Conservation (phyloP, 2,113 vertebrate species). For the Corynorhinus townsendii region DNA sequence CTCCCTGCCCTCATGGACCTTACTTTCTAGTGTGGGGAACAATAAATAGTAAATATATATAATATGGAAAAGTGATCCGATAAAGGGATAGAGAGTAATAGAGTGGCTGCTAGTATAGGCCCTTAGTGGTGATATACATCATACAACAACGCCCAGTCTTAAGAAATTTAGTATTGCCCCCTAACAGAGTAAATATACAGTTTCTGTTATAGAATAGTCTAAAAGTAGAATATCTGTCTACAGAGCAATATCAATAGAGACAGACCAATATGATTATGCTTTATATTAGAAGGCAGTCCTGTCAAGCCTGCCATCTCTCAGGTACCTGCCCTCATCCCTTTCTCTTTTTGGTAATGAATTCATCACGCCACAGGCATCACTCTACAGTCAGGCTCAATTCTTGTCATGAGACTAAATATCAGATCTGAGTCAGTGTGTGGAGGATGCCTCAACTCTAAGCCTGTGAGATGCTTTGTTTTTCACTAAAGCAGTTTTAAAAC, state of each 20-base stretch:
- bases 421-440: neutral
- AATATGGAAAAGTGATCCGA: neutral
- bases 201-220: constrained; percentile 20
- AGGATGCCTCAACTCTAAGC: neutral
- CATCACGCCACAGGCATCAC: neutral
- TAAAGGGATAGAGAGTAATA: neutral
- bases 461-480: neutral
- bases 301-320: neutral
- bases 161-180: neutral
- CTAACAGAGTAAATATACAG: neutral
- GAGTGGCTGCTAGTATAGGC: neutral
- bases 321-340: neutral
- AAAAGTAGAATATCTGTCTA: constrained; percentile 38
- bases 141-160: neutral
- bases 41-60: neutral
- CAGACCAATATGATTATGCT: constrained; percentile 24
- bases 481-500: neutral
- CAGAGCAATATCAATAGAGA: constrained; percentile 34
- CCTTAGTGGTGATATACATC: neutral
- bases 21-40: neutral
- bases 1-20: neutral
- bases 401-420: neutral
- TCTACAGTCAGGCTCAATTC: neutral
- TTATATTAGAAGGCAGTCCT: constrained; percentile 24
- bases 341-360: neutral